Evolutionary conservation across 2,113 vertebrate genomes (phyloP).

Genomic region (Odocoileus virginianus): DNA sequence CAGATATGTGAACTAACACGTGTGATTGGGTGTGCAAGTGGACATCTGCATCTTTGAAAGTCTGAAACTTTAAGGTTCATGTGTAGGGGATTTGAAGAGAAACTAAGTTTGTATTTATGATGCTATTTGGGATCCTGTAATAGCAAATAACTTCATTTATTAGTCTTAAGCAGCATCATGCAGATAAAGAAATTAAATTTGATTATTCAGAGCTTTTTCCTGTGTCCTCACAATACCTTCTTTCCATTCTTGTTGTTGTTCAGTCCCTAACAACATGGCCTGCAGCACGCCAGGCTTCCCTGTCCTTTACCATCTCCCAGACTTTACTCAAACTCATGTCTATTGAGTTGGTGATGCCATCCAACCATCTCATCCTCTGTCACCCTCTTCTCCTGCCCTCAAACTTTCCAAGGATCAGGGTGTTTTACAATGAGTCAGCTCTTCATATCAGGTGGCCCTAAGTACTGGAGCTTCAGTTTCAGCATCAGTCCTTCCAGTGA

Average conservation of each 20-base stretch:
- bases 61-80: not conserved
- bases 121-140: constrained; percentile 61
- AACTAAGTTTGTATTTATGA: not conserved
- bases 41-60: not conserved
- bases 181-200: not conserved
- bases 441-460: not conserved
- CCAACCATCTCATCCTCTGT: not conserved
- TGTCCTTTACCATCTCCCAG: not conserved
- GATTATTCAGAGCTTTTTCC: not conserved
- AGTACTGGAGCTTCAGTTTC: not conserved
- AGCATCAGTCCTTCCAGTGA: not conserved
- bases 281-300: not conserved
- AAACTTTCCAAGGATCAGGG: not conserved
- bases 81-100: not conserved
- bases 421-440: not conserved
- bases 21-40: not conserved
- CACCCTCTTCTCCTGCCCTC: not conserved
- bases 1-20: not conserved
- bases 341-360: not conserved
- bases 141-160: not conserved
- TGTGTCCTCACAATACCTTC: not conserved
- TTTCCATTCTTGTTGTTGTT: not conserved
- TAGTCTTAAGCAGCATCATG: not conserved
- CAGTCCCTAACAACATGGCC: not conserved
- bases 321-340: not conserved